Evolutionary conservation across 2,113 vertebrate genomes (phyloP), one percentile per base, ranked within the genome.

Genomic region (Tichodroma muraria): DNA sequence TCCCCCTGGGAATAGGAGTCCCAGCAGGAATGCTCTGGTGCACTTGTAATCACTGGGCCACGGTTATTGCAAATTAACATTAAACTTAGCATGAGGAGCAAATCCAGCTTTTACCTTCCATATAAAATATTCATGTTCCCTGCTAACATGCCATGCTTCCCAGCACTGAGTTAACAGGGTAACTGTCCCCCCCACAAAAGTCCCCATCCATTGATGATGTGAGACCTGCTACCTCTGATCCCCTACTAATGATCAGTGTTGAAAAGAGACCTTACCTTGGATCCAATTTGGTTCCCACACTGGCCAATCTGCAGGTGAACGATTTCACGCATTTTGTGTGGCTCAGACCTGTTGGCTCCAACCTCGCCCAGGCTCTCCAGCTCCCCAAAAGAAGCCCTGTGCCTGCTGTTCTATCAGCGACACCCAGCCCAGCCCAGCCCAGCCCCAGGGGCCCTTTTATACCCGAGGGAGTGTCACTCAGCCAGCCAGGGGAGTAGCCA

Each of bases 301-400:
- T 99, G 99, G 95, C 99, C 99, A 8, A 99, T 98, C 98, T 99
- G 99, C 82, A 99, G 97, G 89, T 99, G 99, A 47, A 99, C 98
- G 9, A 99, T 99, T 95, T 99, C 99, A 94, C 99, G 98, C 99
- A 99, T 99, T 88, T 87, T 97, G 89, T 53, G 60, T 15, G n/a
- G 40, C 37, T 81, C 28, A 11, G 23, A 66, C 22, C 52, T 35
- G 23, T 27, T 53, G 42, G 65, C 64, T 60, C 24, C 89, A 15
- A 16, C 53, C 72, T 15, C 28, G 2, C 19, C 4, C 57, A 27
- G 37, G 56, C 33, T 73, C 72, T 40, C 45, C 50, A 38, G 72
- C 25, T 66, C 35, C 85, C 84, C 47, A 56, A 42, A 35, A 88
- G n/a, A 23, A 94, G 68, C 31, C 17, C 66, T 66, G n/a, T 33